These are phyloP conservation scores for Pygocentrus nattereri DNA, from an alignment of 2,797 vertebrate genomes.

Conservation along the genomic window DNA sequence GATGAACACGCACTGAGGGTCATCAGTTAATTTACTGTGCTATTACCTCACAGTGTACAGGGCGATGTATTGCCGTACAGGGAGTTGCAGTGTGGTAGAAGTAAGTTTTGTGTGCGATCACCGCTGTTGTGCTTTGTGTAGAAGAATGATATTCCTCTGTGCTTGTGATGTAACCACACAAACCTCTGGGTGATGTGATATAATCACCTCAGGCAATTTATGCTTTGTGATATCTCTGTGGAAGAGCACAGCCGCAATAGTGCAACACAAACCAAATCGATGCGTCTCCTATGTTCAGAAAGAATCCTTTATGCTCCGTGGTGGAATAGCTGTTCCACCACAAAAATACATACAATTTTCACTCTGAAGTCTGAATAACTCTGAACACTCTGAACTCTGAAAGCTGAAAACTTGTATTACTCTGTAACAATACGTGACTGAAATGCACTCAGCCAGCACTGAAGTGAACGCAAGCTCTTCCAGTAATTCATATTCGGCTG, in stretches of 20 bases:
- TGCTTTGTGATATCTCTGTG: constrained; percentile 4
- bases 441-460: background rate
- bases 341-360: background rate
- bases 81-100: background rate
- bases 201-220: background rate
- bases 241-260: background rate
- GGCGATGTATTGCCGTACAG: background rate
- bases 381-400: background rate
- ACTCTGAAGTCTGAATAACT: no score
- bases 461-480: background rate
- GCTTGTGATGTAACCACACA: constrained; percentile 14
- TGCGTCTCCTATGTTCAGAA: background rate
- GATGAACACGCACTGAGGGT: background rate
- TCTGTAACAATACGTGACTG: background rate
- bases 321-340: background rate
- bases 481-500: background rate
- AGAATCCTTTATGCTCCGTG: background rate
- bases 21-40: background rate
- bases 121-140: background rate
- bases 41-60: background rate
- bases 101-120: background rate
- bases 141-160: background rate
- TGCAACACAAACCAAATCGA: constrained; percentile 7
- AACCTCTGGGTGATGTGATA: background rate
- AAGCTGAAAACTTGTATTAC: background rate